Conservation (phyloP, 2,888 invertebrate genomes). For the Piscicola geometra region DNA sequence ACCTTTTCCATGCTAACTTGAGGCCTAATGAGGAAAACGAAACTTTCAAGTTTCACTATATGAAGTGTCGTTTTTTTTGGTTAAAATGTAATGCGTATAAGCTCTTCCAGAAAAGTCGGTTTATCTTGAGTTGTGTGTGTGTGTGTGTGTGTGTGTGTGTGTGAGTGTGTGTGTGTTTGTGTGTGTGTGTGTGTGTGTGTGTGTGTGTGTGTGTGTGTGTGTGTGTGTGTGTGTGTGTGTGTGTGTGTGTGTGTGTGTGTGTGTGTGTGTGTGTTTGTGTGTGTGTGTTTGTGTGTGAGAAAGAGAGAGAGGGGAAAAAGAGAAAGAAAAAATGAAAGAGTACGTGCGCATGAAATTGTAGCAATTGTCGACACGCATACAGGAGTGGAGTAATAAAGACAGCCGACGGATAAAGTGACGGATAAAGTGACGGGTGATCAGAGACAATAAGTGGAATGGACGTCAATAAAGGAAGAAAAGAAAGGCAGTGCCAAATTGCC, state of each 20-base stretch:
- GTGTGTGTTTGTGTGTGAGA: conserved; percentile 6
- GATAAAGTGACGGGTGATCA: too few species aligned
- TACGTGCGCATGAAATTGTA: neutral
- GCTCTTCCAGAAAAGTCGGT: neutral
- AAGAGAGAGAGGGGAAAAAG: too few species aligned
- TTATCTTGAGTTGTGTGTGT: neutral
- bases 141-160: neutral
- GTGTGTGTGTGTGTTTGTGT: conserved; percentile 15
- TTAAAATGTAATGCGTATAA: neutral
- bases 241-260: conserved; percentile 22
- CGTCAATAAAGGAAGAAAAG: too few species aligned
- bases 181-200: conserved; percentile 9
- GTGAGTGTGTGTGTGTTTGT: neutral
- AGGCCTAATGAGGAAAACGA: too few species aligned
- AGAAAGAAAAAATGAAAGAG: too few species aligned
- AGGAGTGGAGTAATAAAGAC: too few species aligned
- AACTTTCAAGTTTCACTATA: too few species aligned
- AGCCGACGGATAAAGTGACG: too few species aligned
- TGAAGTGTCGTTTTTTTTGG: too few species aligned
- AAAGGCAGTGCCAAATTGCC: too few species aligned
- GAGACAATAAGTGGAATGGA: too few species aligned
- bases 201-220: conserved; percentile 21
- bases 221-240: conserved; percentile 19
- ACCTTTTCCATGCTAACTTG: too few species aligned
- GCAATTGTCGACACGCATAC: neutral